phyloP scores from a whole-genome alignment of 2,888 invertebrate genomes.

The Tricholauxania praeusta region DNA sequence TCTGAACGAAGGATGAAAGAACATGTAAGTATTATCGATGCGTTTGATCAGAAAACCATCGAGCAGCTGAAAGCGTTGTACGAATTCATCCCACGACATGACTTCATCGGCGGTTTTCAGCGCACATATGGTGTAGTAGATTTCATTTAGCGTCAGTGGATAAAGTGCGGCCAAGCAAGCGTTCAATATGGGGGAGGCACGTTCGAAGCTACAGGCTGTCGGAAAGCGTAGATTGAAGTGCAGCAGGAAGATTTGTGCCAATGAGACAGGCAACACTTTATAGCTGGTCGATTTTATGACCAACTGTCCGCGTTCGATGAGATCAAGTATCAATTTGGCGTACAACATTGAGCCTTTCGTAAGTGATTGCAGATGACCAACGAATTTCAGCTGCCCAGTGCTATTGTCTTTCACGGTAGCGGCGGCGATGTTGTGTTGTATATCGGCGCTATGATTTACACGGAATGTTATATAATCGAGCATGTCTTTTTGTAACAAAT shows the following conservation, averaged over 20 bases:
- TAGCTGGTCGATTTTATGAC: slow-evolving; percentile 94
- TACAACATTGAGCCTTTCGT: slow-evolving; percentile 93
- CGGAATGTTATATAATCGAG: slow-evolving; percentile 88
- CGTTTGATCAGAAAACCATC: slow-evolving; percentile 91
- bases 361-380: slow-evolving; percentile 84
- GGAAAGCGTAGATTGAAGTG: slow-evolving; percentile 94
- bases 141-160: slow-evolving; percentile 89
- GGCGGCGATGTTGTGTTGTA: slow-evolving; percentile 83
- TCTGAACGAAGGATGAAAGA: slow-evolving; percentile 97
- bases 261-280: slow-evolving; percentile 89
- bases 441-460: slow-evolving; percentile 82
- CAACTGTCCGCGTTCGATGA: slow-evolving; percentile 91
- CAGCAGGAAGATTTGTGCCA: slow-evolving; percentile 90
- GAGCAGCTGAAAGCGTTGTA: slow-evolving; percentile 86
- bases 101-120: slow-evolving; percentile 79
- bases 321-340: slow-evolving; percentile 90
- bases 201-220: slow-evolving; percentile 90
- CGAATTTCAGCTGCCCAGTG: slow-evolving; percentile 81
- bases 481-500: slow-evolving; percentile 86
- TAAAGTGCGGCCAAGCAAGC: slow-evolving; percentile 92
- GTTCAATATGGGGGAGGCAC: slow-evolving; percentile 87
- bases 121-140: slow-evolving; percentile 93
- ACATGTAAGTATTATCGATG: slow-evolving; percentile 94
- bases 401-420: slow-evolving; percentile 68
- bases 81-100: slow-evolving; percentile 90